Base-by-base conservation (phyloP, 1,140 invertebrate genomes). In the Ceratina japonica region DNA sequence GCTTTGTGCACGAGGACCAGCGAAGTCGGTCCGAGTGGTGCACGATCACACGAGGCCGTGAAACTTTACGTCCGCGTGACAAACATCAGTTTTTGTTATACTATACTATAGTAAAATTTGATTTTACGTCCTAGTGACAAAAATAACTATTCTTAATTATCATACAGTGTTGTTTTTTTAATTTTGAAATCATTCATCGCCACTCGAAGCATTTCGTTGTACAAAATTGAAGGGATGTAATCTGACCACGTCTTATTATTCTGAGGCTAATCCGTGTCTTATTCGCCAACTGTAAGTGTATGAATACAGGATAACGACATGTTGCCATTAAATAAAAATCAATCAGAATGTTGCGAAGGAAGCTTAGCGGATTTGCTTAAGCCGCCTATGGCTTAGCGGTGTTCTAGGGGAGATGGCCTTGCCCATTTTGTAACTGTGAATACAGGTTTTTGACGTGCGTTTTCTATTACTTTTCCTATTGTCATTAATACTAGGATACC, bases 321-420 rank as follows among this genome's bases (percentile, higher is more conserved):
- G 91, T 92, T 92, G 90, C 91, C 91, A 92, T 93, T 93, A 93
- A 93, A 93, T 93, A 93, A 93, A 93, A 93, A 93, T 93, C 92
- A 93, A 92, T 93, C 91, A 90, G 89, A 76, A 91, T 89, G 89
- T 88, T 89, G 91, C 89, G 89, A 91, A 92, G 91, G 88, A 90
- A 89, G 91, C 91, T 93, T 92, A 92, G 89, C 89, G 92, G 92
- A 93, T 93, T 93, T 92, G 88, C 88, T 88, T 89, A 89, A 80
- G 86, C 89, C 89, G 87, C 88, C 89, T 89, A 88, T 79, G 87
- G 91, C 87, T 92, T 92, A 91, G 78, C 61, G 74, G 18, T 76
- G 71, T 72, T 81, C 65, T 54, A 64, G 82, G 81, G 81, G 66
- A 75, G 68, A 70, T 71, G 80, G 58, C 84, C 78, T 75, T 86